Base-by-base conservation (phyloP, 2,888 invertebrate species). In the Morpho helenor region DNA sequence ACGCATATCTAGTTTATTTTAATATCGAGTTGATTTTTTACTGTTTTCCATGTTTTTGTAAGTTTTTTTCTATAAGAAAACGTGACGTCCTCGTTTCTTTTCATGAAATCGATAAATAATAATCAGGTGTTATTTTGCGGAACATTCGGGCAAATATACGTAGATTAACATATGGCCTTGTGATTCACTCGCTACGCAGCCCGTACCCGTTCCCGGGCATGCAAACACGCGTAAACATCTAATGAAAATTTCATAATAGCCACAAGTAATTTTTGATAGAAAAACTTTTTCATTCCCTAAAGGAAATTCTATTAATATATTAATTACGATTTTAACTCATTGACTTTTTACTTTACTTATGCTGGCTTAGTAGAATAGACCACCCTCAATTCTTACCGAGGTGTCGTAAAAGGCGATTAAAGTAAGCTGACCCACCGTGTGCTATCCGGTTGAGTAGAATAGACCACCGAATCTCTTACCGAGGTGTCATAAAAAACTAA, bases 1-100 rank as follows among this genome's bases (percentile, higher is more conserved):
- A 76, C 76, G 76, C 75, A 74, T 82, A 75, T 81, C 78, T 76
- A 76, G 78, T 77, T 81, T 77, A 81, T 82, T 80, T 81, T 82
- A 84, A 84, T 83, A 81, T 85, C 77, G 82, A 80, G 76, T 79
- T 70, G 74, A 75, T 80, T 86, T 84, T 87, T 87, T 83, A 77
- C 74, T 75, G 64, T 77, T 81, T 82, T 80, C 72, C 78, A 72
- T 71, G 59, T 67, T 68, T 66, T 61, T 49, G 67, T 74, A 66
- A 62, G 68, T 60, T 56, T 67, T 67, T 80, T 80, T 82, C 82
- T 81, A 69, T 67, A 63, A 64, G 62, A 65, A 72, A 75, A 84
- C 88, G 85, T 87, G 87, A 82, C 76, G 72, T 69, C 74, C 76
- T 75, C 71, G 69, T 66, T 64, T 70, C 66, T 75, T 79, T 78